Evolutionary conservation across 2,113 vertebrate genomes (phyloP), one percentile per base, ranked within the genome.

Genomic region (Oreochromis spilurus): DNA sequence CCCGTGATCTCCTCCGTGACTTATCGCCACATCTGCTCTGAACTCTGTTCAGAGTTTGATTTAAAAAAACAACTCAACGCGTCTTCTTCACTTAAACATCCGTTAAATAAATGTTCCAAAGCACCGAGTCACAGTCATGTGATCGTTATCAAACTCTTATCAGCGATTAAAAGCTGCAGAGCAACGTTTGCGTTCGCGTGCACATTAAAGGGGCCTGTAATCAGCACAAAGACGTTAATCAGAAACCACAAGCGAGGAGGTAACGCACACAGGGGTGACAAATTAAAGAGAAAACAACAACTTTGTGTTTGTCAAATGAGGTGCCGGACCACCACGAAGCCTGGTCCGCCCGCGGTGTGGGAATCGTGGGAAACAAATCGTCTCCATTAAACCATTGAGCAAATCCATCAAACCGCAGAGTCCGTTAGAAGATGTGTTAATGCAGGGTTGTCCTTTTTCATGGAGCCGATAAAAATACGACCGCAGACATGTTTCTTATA

Each of bases 361-460:
- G 43, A 50, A 48, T 31, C 26, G 8, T 45, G 43, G 14, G 21
- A 45, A 45, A 34, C 1, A 17, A 57, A 36, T 5, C 0, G 7
- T 62, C 5, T 48, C 62, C 81, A 24, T 70, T 48, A 70, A 53
- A 67, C 45, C 60, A 17, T 7, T 52, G 17, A 53, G 48, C 36
- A 29, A 31, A 43, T 45, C 17, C 79, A 2, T 81, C 40, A 29
- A 81, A 81, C 62, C 14, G 3, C 17, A 1, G 4, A 29, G 14
- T 60, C 29, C 2, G 0, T 5, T 36, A 12, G 21, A 58, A 43
- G 79, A 65, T 54, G 79, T 82, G 54, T 78, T 10, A 24, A 38
- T 10, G 6, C 79, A 36, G 12, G 50, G 8, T 17, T 24, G 34
- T 57, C 17, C 34, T 57, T 21, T 70, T 80, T 72, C 40, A 70